Conservation (phyloP, 2,113 vertebrate genomes). For the Butorides virescens region DNA sequence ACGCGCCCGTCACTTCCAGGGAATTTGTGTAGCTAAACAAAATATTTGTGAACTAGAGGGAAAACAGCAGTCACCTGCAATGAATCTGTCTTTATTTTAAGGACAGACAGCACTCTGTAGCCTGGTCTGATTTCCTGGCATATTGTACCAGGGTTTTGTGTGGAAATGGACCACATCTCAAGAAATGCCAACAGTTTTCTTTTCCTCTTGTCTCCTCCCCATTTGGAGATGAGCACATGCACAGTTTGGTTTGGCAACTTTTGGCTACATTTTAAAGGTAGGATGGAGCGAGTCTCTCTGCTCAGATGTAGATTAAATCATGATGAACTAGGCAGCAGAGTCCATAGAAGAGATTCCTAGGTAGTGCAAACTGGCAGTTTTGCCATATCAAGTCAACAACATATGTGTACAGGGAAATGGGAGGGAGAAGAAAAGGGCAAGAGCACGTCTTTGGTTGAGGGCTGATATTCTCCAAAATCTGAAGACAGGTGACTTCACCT, state of each 20-base stretch:
- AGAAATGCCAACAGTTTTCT: neutral
- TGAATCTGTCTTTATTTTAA: neutral
- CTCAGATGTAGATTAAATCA: neutral
- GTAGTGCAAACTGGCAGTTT: neutral
- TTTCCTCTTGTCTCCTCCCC: neutral
- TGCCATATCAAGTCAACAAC: neutral
- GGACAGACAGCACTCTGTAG: neutral
- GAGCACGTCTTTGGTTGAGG: neutral
- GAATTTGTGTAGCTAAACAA: conserved; percentile 48
- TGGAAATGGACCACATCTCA: neutral
- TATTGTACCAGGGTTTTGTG: neutral
- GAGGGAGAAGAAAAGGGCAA: neutral
- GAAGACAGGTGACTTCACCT: neutral
- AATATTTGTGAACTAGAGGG: conserved; percentile 44
- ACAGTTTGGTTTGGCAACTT: neutral
- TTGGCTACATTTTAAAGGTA: neutral
- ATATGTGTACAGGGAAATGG: neutral
- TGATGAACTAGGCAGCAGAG: neutral
- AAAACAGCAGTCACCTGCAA: neutral
- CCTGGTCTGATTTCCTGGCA: neutral
- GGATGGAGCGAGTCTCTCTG: neutral
- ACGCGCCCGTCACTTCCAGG: neutral
- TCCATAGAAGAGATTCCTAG: neutral
- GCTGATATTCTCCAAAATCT: neutral
- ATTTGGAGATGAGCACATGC: neutral